Evolutionary conservation across 2,113 vertebrate species (phyloP).

Genomic region (Vimba vimba): DNA sequence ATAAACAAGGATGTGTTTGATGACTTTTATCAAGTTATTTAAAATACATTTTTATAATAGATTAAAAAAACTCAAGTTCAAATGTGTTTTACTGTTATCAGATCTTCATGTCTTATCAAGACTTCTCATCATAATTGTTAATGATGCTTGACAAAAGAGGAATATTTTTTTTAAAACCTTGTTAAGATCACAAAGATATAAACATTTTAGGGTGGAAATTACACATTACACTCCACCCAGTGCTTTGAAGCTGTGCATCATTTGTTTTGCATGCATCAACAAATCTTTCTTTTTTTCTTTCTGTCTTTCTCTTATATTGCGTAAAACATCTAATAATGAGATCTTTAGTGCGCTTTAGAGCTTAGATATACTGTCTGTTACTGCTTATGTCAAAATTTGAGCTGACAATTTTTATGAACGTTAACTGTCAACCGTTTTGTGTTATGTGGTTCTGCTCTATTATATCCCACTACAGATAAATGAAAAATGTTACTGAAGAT

Average conservation of each 20-base stretch:
- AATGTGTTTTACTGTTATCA: conserved; percentile 17
- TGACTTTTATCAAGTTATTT: background rate
- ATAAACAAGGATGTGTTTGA: background rate
- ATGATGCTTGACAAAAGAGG: conserved; percentile 60
- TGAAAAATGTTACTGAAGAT: conserved; percentile 34
- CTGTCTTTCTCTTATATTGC: background rate
- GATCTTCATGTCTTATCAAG: conserved; percentile 30
- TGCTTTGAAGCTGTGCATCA: conserved; percentile 69
- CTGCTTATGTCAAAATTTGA: background rate
- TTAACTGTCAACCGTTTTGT: conserved; percentile 12
- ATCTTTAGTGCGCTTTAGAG: background rate
- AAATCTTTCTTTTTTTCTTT: conserved; percentile 8
- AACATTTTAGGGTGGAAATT: conserved; percentile 68
- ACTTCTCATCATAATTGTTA: conserved; percentile 44
- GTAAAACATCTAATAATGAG: background rate
- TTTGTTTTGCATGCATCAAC: conserved; percentile 25
- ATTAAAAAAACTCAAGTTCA: background rate
- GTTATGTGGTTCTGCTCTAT: conserved; percentile 1
- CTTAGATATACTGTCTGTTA: background rate
- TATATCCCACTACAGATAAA: conserved; percentile 4
- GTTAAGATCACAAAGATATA: conserved; percentile 71
- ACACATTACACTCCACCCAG: conserved; percentile 68
- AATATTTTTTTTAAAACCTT: conserved; percentile 65
- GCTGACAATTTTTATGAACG: background rate
- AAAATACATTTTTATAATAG: background rate